These are phyloP conservation scores for Sminthurinus aureus DNA, from an alignment of 2,888 invertebrate species.

Conservation along the genomic window DNA sequence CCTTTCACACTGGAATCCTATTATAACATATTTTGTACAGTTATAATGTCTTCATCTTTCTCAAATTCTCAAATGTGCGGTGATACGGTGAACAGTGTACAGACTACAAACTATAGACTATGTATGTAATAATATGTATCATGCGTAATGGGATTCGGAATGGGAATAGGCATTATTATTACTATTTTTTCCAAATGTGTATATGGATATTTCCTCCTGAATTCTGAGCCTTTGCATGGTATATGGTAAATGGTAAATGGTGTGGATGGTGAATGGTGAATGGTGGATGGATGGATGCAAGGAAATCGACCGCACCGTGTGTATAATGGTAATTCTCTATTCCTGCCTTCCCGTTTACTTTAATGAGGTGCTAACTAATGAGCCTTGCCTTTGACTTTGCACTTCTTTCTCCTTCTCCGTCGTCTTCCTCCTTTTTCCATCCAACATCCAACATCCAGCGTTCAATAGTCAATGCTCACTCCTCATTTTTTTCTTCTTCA, in stretches of 20 bases:
- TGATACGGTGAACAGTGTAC: background rate
- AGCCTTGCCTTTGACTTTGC: conserved; percentile 15
- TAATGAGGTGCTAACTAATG: conserved; percentile 56
- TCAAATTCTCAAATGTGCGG: background rate
- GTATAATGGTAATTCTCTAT: conserved; percentile 37
- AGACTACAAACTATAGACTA: background rate
- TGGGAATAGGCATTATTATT: too few species aligned
- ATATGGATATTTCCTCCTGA: too few species aligned
- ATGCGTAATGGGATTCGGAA: background rate
- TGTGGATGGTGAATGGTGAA: background rate
- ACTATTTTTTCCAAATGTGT: too few species aligned
- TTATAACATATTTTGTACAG: background rate
- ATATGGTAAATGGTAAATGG: background rate
- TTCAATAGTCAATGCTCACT: background rate
- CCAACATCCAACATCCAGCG: background rate
- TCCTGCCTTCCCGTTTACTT: conserved; percentile 42
- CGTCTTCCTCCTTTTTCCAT: background rate
- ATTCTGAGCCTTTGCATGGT: background rate
- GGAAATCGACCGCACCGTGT: conserved; percentile 38
- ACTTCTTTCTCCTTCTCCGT: background rate
- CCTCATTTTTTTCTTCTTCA: background rate
- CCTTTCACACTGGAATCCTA: conserved; percentile 13
- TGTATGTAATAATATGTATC: background rate
- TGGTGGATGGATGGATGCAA: conserved; percentile 36
- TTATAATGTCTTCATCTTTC: conserved; percentile 17